These are phyloP conservation scores for Patella pellucida DNA, from an alignment of 2,888 invertebrate species.

Conservation along the genomic window DNA sequence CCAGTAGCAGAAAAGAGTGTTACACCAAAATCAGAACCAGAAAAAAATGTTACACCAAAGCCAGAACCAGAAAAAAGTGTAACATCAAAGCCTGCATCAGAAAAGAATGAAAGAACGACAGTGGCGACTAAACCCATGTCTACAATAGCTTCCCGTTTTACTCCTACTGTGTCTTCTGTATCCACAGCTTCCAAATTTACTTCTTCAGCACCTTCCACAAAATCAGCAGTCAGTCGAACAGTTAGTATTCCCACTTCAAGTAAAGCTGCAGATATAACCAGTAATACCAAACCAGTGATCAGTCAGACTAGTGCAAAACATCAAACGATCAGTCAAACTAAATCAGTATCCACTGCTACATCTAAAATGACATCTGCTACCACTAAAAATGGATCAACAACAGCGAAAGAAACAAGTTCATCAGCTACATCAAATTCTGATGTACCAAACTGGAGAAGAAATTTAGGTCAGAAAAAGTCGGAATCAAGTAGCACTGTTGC, in stretches of 20 bases:
- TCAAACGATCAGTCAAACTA: constrained; percentile 19
- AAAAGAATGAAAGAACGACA: neutral
- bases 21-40: constrained; percentile 16
- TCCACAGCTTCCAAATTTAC: constrained; percentile 9
- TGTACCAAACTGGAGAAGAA: constrained; percentile 52
- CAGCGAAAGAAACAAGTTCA: constrained; percentile 24
- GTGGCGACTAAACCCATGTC: constrained; percentile 20
- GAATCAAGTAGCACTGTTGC: constrained; percentile 19
- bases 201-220: constrained; percentile 9
- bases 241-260: constrained; percentile 20
- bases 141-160: neutral
- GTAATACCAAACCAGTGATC: constrained; percentile 22
- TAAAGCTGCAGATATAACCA: constrained; percentile 20
- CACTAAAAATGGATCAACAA: constrained; percentile 16
- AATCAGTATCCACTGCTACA: constrained; percentile 18
- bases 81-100: constrained; percentile 12
- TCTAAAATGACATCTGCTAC: constrained; percentile 22
- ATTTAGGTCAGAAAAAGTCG: constrained; percentile 35
- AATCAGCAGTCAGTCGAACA: constrained; percentile 20
- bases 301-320: constrained; percentile 12
- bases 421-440: constrained; percentile 7
- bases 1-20: constrained; percentile 12
- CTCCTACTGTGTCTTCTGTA: constrained; percentile 18
- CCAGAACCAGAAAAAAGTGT: constrained; percentile 13
- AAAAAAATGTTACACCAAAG: constrained; percentile 2